Base-by-base conservation (phyloP, 2,797 vertebrate genomes). In the Myripristis murdjan region DNA sequence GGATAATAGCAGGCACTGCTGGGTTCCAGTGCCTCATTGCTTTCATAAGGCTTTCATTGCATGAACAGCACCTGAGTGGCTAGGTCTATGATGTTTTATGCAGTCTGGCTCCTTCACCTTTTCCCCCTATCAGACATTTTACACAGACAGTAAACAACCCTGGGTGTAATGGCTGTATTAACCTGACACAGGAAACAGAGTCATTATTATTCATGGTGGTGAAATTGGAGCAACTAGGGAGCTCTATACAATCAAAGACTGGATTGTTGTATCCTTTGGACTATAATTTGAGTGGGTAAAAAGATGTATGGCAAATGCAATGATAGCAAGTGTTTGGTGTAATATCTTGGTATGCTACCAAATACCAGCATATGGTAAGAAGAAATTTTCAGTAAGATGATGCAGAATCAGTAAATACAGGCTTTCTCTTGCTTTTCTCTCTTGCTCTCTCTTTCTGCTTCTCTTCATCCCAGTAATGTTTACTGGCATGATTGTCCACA, bases 21-120 rank as follows among this genome's bases (percentile, higher is more conserved):
- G 52, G n/a, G 24, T 43, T 73, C 60, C 62, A 33, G 16, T 20
- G 18, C 59, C 70, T 75, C 64, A 73, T 68, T 73, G 57, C 39
- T 71, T 65, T 84, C 57, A 86, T 89, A 88, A 74, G 48, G 53
- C 28, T 68, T 71, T 61, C 62, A 66, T 41, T 20, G 69, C 77
- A 76, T 64, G 71, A 77, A 68, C 44, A 61, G 79, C 44, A 67
- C 56, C 48, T 73, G 51, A 77, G 76, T 52, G 68, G 61, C 65
- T 28, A 41, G 73, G 79, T 83, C 79, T 89, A 79, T 49, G 65
- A 83, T 77, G 69, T 78, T 77, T 85, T 87, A 84, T 86, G 67
- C 62, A 66, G 64, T 69, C 44, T 52, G 65, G 72, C 49, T 78
- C 10, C 39, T 63, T 80, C 52, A 74, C 75, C 66, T 83, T 80